Evolutionary conservation across 1,140 invertebrate species (phyloP).

Genomic region (Drosophila bipectinata): DNA sequence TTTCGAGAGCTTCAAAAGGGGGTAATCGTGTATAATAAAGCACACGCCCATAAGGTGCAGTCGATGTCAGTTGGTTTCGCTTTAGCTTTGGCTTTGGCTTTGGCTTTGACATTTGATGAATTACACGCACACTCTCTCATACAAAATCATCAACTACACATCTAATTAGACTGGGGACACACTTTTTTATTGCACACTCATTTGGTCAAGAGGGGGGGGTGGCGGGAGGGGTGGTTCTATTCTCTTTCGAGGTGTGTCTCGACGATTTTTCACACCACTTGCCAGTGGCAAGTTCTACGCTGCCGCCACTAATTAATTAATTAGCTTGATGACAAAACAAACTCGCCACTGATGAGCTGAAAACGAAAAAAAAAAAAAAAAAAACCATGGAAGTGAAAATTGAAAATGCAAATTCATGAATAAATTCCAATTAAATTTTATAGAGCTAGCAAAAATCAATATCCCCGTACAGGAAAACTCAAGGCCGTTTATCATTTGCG

Average conservation of each 20-base stretch:
- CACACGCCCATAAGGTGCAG: constrained; percentile 70
- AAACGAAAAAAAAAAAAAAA: not conserved
- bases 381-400: constrained; percentile 7
- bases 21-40: constrained; percentile 33
- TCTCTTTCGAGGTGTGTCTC: constrained; percentile 60
- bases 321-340: constrained; percentile 81
- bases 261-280: constrained; percentile 66
- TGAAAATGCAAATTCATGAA: constrained; percentile 24
- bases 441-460: constrained; percentile 23
- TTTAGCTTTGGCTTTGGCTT: not conserved
- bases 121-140: constrained; percentile 41
- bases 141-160: constrained; percentile 53
- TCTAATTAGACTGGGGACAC: constrained; percentile 78
- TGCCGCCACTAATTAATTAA: constrained; percentile 75
- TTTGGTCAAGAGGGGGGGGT: not conserved
- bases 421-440: constrained; percentile 3
- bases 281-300: constrained; percentile 24
- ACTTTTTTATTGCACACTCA: constrained; percentile 69
- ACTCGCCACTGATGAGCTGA: constrained; percentile 61
- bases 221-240: no score
- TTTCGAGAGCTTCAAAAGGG: not conserved
- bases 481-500: constrained; percentile 79
- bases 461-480: constrained; percentile 2
- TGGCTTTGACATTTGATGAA: constrained; percentile 75
- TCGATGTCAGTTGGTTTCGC: constrained; percentile 50